Conservation (phyloP, 2,797 vertebrate genomes). For the Hydrocynus forskahlii region DNA sequence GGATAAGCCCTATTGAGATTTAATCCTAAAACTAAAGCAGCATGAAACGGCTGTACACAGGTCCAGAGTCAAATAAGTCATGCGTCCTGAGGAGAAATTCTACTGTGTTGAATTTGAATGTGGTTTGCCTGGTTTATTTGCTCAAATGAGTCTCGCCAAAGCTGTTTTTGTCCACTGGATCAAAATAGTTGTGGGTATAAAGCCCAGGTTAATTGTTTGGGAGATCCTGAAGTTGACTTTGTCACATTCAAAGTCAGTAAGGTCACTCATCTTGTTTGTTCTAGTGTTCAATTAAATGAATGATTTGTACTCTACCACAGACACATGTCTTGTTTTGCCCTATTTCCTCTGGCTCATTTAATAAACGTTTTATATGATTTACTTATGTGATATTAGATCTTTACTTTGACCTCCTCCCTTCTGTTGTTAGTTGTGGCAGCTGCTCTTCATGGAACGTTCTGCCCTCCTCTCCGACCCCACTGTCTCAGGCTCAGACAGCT, state of each 20-base stretch:
- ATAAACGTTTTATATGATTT: too few species aligned
- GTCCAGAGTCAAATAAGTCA: background rate
- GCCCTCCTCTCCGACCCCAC: constrained; percentile 75
- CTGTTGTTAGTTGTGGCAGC: constrained; percentile 82
- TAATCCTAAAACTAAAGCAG: too few species aligned
- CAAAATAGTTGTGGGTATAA: too few species aligned
- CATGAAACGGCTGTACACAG: too few species aligned
- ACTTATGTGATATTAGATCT: too few species aligned
- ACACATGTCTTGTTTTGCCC: background rate
- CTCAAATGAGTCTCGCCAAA: background rate
- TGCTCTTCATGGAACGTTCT: constrained; percentile 81
- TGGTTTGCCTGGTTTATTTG: background rate
- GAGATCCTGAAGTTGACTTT: too few species aligned
- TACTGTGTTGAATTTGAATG: background rate
- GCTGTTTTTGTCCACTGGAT: background rate
- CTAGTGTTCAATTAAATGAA: background rate
- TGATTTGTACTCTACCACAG: background rate
- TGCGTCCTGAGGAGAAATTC: background rate
- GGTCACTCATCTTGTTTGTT: too few species aligned
- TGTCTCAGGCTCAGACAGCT: constrained; percentile 57
- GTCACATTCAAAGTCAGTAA: too few species aligned
- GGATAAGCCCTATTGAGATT: too few species aligned
- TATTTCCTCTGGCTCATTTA: background rate
- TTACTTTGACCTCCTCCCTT: background rate
- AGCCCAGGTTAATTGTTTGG: too few species aligned